phyloP scores from a whole-genome alignment of 1,140 invertebrate species.

The Leguminivora glycinivorella region DNA sequence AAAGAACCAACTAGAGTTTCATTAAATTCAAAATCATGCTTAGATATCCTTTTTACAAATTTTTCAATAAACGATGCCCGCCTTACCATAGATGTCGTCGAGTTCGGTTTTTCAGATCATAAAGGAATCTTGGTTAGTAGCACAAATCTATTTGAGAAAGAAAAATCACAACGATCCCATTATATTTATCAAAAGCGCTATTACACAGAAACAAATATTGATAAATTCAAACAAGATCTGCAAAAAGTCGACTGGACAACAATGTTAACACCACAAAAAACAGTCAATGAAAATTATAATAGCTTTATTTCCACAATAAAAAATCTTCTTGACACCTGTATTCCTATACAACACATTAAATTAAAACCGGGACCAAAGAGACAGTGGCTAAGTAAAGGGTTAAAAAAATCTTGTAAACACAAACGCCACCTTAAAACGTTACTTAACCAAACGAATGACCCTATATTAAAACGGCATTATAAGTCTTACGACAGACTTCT shows the following conservation, averaged over 20 bases:
- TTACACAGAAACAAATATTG: conserved; percentile 13
- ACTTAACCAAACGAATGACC: no score
- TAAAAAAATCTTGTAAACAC: no score
- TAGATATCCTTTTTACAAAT: conserved; percentile 25
- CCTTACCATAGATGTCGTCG: not conserved
- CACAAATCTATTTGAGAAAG: not conserved
- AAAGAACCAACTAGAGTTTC: conserved; percentile 15
- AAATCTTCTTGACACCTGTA: no score
- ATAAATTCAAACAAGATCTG: conserved; percentile 13
- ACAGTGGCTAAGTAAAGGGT: no score
- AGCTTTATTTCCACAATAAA: no score
- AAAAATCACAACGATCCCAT: not conserved
- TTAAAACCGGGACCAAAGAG: no score
- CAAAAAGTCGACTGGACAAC: conserved; percentile 19
- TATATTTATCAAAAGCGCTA: not conserved
- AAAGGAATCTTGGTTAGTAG: not conserved
- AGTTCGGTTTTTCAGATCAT: conserved; percentile 27
- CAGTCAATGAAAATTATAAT: no score
- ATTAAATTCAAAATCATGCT: not conserved
- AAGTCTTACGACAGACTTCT: no score
- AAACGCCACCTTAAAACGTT: no score
- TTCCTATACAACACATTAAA: no score
- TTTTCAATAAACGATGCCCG: not conserved
- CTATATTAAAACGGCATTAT: no score
- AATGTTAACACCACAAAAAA: not conserved